phyloP scores from a whole-genome alignment of 2,888 invertebrate genomes.

The Brachylomia viminalis region DNA sequence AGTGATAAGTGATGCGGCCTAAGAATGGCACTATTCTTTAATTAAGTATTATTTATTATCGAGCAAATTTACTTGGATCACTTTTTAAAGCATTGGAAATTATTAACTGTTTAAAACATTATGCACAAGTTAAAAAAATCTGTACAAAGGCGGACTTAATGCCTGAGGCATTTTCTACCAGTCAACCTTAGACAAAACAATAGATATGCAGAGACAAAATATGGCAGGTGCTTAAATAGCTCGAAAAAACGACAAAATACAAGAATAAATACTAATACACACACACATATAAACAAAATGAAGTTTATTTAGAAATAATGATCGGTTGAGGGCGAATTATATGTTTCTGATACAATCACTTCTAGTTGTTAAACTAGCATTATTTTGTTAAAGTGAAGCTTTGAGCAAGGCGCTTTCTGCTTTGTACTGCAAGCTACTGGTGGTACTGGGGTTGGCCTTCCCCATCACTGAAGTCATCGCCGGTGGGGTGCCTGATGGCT shows the following conservation, averaged over 20 bases:
- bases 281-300: not conserved
- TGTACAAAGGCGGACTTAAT: not conserved
- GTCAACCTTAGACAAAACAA: not conserved
- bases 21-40: not conserved
- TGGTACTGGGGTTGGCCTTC: conserved; percentile 95
- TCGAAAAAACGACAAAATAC: not conserved
- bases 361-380: not conserved
- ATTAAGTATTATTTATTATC: not conserved
- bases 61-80: no score
- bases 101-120: not conserved
- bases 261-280: not conserved
- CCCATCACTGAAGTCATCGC: conserved; percentile 97
- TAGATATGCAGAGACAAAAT: not conserved
- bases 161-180: not conserved
- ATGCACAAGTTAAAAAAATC: not conserved
- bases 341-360: not conserved
- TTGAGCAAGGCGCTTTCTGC: conserved; percentile 94
- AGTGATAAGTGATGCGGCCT: no score
- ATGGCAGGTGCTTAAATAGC: not conserved
- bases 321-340: not conserved
- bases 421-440: conserved; percentile 95
- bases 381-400: conserved; percentile 90
- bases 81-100: not conserved
- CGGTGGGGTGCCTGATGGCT: conserved; percentile 93
- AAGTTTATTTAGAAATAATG: not conserved